Evolutionary conservation across 2,888 invertebrate genomes (phyloP).

Genomic region (Nebria salina): DNA sequence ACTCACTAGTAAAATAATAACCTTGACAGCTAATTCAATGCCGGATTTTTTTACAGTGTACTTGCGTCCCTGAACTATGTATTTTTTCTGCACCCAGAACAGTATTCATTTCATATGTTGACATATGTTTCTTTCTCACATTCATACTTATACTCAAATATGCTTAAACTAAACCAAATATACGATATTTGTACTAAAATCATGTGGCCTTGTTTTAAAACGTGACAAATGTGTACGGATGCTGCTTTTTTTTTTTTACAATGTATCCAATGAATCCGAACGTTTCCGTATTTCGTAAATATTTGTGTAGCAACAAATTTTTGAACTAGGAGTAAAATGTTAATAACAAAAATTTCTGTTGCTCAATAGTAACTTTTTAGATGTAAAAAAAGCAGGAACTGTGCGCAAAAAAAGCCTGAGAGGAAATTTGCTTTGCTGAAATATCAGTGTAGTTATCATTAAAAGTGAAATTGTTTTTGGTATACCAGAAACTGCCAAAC

Average conservation of each 20-base stretch:
- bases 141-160: neutral
- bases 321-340: too few relatives aligned
- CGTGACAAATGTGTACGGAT: neutral
- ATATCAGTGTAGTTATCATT: neutral
- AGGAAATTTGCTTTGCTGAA: neutral
- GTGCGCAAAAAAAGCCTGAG: neutral
- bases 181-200: neutral
- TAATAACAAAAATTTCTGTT: neutral
- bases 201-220: neutral
- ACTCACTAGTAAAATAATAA: neutral
- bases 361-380: neutral
- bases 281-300: neutral
- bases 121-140: neutral
- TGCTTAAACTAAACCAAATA: neutral
- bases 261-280: neutral
- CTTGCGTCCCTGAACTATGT: neutral
- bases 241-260: neutral
- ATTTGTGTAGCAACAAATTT: neutral
- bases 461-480: constrained; percentile 14
- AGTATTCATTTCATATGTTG: neutral
- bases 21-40: neutral
- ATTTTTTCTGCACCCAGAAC: neutral
- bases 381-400: neutral
- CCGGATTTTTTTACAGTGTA: neutral
- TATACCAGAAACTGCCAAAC: constrained; percentile 7